Evolutionary conservation across 37 sponge, comb jelly and placozoan species (phyloP), one percentile per base, ranked within the genome.

Genomic region (Halichondria panicea): DNA sequence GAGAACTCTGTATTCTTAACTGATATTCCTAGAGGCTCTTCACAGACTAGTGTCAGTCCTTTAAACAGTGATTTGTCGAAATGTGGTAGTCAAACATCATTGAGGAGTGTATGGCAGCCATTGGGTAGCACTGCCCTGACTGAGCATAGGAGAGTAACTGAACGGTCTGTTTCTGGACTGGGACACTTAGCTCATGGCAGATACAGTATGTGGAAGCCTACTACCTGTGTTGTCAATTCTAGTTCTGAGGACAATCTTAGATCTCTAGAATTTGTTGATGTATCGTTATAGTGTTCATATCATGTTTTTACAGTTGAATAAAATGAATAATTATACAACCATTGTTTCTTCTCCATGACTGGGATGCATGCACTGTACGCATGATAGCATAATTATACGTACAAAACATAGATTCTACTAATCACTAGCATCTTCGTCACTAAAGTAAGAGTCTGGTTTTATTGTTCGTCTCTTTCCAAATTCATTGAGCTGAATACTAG

Each of bases 391-490:
- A n/a, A n/a, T n/a, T n/a, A n/a, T n/a, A n/a, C n/a, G n/a, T n/a
- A n/a, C n/a, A n/a, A n/a, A n/a, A n/a, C n/a, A n/a, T n/a, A n/a
- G n/a, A n/a, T n/a, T n/a, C n/a, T n/a, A n/a, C 35, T 25, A 84
- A 42, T 84, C 85, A 72, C 75, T 80, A 39, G 87, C 87, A 72
- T 90, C 92, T 66, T 93, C 94, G 43, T 93, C 94, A 66, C 92
- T 89, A 75, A 93, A 93, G 67, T 93, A 93, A 22, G 92, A 82
- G 45, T 87, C 76, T 34, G 82, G 84, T 38, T 82, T 87, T 3
- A 87, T 41, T 0, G 75, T 66, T 35, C 61, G 70, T 38, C 90
- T 78, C 43, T 59, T 39, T 21, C 56, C 41, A 15, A 19, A 21
- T 35, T 63, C 53, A 9, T 53, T 37, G 5, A 55, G 33, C n/a